These are phyloP conservation scores for Entomobrya multifasciata DNA, from an alignment of 2,888 invertebrate species.

Conservation along the genomic window DNA sequence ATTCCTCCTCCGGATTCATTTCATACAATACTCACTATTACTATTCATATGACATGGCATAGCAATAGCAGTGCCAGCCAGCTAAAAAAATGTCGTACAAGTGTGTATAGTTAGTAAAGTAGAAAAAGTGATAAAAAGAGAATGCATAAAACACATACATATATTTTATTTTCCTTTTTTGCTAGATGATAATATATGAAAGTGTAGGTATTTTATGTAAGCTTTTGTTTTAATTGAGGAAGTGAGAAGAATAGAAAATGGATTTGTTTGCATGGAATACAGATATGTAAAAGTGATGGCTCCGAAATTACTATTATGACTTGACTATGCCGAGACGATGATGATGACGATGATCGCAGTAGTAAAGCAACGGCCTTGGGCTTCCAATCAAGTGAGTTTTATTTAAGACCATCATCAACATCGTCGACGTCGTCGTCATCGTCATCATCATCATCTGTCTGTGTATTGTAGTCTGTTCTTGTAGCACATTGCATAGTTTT, in stretches of 20 bases:
- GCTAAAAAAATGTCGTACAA: too few relatives aligned
- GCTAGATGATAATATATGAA: neutral
- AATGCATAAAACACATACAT: neutral
- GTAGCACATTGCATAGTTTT: neutral
- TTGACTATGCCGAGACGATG: neutral
- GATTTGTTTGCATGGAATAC: conserved; percentile 4
- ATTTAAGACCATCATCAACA: conserved; percentile 35
- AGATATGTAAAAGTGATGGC: neutral
- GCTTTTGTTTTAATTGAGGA: conserved; percentile 69
- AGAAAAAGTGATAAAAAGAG: neutral
- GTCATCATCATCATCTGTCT: neutral
- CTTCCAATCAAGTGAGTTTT: conserved; percentile 57
- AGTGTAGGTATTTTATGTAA: neutral
- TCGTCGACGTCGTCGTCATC: neutral
- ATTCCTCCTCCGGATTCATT: too few relatives aligned
- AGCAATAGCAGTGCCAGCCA: too few relatives aligned
- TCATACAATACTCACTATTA: too few relatives aligned
- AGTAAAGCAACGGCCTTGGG: conserved; percentile 50
- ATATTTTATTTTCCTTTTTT: neutral
- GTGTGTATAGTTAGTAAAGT: neutral
- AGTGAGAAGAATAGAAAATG: conserved; percentile 50
- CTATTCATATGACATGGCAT: too few relatives aligned
- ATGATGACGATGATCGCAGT: neutral
- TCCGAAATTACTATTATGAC: neutral
- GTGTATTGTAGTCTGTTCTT: too few relatives aligned